Evolutionary conservation across 2,113 vertebrate species (phyloP), one percentile per base, ranked within the genome.

Genomic region (Xiphophorus maculatus): DNA sequence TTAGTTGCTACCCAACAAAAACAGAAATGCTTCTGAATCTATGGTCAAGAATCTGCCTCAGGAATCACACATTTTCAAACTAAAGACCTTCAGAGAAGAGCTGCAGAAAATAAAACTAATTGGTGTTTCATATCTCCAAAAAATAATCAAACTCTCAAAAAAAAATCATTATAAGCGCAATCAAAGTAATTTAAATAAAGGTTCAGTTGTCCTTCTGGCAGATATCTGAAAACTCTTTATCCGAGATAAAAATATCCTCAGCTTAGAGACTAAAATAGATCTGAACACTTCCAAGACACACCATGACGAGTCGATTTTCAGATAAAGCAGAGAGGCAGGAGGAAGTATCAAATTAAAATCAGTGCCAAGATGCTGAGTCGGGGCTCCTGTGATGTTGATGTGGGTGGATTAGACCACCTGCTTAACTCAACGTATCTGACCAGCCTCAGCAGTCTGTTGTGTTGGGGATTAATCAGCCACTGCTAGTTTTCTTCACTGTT

Each of bases 161-260:
- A 66, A 14, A 15, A 27, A 14, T 12, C 29, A 15, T 30, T 33
- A 1, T 32, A 33, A 63, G 62, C 0, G 2, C 2, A 48, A 48
- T 19, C 14, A 17, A 63, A 37, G 25, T 25, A 27, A 10, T 13
- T 27, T 3, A 67, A 63, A 58, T 27, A 12, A 66, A 15, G 54
- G n/a, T 1, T 40, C 74, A 0, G 60, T 48, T 48, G 22, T 63
- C 3, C 0, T 22, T 8, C 29, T 33, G 4, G 27, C 5, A 28
- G 30, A 0, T 14, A 6, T 1, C 29, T 25, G n/a, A 42, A 22
- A 72, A 33, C 54, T 67, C 61, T 44, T 27, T 64, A 35, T 75
- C 69, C 78, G 75, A 63, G 60, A 83, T 28, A 69, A 63, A 84
- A 91, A 91, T 86, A 90, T 73, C 22, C 15, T 63, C 2, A 25